Base-by-base conservation (phyloP, 2,113 vertebrate species). In the Manacus vitellinus region DNA sequence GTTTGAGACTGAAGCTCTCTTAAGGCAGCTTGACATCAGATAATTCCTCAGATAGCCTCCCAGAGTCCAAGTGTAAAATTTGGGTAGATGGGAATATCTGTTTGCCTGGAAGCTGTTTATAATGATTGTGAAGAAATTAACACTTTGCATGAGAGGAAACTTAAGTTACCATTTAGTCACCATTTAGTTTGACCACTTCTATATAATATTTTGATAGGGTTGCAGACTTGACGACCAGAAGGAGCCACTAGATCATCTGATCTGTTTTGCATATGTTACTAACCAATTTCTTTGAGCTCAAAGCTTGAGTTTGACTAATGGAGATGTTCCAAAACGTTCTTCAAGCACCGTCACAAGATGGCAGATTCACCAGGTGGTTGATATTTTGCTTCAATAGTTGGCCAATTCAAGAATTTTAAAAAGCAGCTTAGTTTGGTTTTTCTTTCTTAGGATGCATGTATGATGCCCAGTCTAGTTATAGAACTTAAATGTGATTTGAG, bases 191-290 rank as follows among this genome's bases (percentile, higher is more conserved):
- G 59, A 30, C 27, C 25, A 12, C 31, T 51, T 73, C 14, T 43
- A 0, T 31, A 12, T 82, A 14, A 39, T 78, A 23, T 56, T 66
- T 61, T 66, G 41, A 21, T 74, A 1, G 2, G 9, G 3, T 41
- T 72, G 35, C 14, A 41, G 44, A 47, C 72, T 47, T 79, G 37
- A 75, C 68, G 55, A 81, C 44, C 22, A 51, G 49, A 33, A 76
- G 35, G 31, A 35, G 17, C 12, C 55, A 28, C 65, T 78, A 46
- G 28, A 22, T 43, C 28, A 23, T 67, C 65, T 83, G 43, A 4
- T 81, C n/a, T 58, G 41, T 52, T 83, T 79, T 79, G 37, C 23
- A 33, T 5, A 0, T 19, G 8, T 39, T 72, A 14, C 8, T 61
- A 35, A 25, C 41, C 33, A 52, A 2, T 39, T 62, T 74, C 30